Conservation (phyloP, 2,797 vertebrate species). For the Tolypeutes matacus region DNA sequence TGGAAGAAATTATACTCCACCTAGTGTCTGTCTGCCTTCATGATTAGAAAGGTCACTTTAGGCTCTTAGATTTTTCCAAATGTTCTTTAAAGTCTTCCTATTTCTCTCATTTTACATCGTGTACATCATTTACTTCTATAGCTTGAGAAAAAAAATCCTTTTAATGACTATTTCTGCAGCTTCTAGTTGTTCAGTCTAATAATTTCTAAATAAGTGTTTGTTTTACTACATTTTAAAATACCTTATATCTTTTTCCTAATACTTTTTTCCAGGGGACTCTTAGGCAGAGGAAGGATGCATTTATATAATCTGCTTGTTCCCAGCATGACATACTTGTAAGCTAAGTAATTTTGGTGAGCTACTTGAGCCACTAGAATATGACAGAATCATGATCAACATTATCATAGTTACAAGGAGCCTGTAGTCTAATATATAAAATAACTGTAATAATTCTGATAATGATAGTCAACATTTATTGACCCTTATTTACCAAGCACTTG, state of each 20-base stretch:
- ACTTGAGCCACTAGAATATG: background rate
- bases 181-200: conserved; percentile 42
- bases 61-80: conserved; percentile 16
- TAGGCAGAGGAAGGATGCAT: conserved; percentile 1
- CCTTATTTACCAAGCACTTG: background rate
- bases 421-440: background rate
- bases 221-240: conserved; percentile 14
- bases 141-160: background rate
- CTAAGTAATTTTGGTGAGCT: background rate
- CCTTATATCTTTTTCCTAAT: conserved; percentile 48
- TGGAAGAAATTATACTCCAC: background rate
- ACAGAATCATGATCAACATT: background rate
- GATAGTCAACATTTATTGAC: background rate
- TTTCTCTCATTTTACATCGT: background rate
- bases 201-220: background rate
- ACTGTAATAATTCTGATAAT: background rate
- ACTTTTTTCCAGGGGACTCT: background rate
- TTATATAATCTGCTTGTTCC: background rate
- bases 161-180: conserved; percentile 10
- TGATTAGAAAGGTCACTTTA: conserved; percentile 24
- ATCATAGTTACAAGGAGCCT: background rate
- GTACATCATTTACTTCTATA: background rate
- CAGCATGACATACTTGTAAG: background rate
- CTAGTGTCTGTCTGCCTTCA: background rate
- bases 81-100: background rate